Base-by-base conservation (phyloP, 2,888 invertebrate genomes). In the Molorchus minor region DNA sequence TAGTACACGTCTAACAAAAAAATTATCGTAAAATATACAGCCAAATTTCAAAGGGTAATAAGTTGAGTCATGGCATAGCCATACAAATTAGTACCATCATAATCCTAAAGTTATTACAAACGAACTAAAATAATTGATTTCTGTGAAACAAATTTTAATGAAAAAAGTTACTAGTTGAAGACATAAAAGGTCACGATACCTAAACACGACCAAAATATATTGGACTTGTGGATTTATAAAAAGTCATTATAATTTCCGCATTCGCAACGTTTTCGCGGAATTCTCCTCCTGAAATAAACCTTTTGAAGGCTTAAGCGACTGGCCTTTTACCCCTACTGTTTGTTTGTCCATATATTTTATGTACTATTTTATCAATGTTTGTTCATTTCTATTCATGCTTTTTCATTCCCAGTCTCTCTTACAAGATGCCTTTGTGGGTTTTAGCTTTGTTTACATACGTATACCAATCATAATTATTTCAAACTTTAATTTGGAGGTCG, bases 321-420 rank as follows among this genome's bases (percentile, higher is more conserved):
- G 56, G 46, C 58, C 51, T 44, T 56, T 43, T 81, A 64, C 58
- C 59, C 82, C 81, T 82, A 82, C 80, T 80, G 79, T 84, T 83
- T 82, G 79, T 84, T 84, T 84, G 83, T 84, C 71, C 82, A 75
- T 83, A 59, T 81, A 82, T 58, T 72, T 70, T 83, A 68, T 71
- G 83, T 84, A 83, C 61, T 70, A 61, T 65, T 65, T 58, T 60
- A 61, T 71, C 65, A 82, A 82, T 84, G 82, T 84, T 83, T 69
- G 68, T 70, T 71, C 65, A 68, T 73, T 69, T 72, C 51, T 67
- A 63, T 71, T 74, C 80, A 74, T 75, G 78, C 77, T 78, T 73
- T 59, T 66, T 61, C 62, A 49, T 63, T 61, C 58, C 56, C 45
- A 20, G 56, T 56, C 49, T 58, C 68, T 68, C 60, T 68, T 59